Evolutionary conservation across 2,113 vertebrate genomes (phyloP).

Genomic region (Thomomys bottae): DNA sequence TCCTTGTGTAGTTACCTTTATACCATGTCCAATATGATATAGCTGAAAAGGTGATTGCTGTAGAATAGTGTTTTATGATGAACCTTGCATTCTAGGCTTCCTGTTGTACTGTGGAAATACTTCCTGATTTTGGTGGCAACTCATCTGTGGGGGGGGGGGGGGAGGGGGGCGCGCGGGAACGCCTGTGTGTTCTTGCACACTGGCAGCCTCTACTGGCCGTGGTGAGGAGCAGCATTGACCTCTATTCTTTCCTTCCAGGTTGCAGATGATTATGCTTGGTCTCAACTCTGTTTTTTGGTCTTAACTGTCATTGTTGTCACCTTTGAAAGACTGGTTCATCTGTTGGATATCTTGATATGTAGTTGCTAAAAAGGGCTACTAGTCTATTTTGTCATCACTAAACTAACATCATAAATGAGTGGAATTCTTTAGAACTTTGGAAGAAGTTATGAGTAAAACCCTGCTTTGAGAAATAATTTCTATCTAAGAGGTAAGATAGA

Average conservation of each 20-base stretch:
- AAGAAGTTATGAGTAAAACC: conserved; percentile 35
- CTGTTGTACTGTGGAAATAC: neutral
- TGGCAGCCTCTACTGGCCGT: conserved; percentile 67
- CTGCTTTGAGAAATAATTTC: conserved; percentile 33
- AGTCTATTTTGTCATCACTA: neutral
- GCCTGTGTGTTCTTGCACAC: neutral
- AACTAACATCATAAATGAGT: neutral
- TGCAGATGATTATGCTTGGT: neutral
- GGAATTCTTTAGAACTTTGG: conserved; percentile 20
- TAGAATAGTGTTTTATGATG: neutral
- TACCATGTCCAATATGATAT: neutral
- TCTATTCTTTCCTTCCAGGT: neutral
- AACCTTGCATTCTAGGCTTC: conserved; percentile 1
- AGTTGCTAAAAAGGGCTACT: conserved; percentile 5
- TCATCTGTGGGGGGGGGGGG: neutral
- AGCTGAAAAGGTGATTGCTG: conserved; percentile 11
- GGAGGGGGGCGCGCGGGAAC: neutral
- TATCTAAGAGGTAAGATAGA: neutral
- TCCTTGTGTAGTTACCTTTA: neutral
- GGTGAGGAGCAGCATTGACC: conserved; percentile 35
- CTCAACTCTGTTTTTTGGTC: neutral
- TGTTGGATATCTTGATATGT: conserved; percentile 3
- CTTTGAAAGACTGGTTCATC: conserved; percentile 30
- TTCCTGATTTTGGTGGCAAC: conserved; percentile 8
- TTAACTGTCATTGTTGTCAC: neutral